Conservation (phyloP, 1,140 invertebrate genomes). For the Notospermus geniculatus region DNA sequence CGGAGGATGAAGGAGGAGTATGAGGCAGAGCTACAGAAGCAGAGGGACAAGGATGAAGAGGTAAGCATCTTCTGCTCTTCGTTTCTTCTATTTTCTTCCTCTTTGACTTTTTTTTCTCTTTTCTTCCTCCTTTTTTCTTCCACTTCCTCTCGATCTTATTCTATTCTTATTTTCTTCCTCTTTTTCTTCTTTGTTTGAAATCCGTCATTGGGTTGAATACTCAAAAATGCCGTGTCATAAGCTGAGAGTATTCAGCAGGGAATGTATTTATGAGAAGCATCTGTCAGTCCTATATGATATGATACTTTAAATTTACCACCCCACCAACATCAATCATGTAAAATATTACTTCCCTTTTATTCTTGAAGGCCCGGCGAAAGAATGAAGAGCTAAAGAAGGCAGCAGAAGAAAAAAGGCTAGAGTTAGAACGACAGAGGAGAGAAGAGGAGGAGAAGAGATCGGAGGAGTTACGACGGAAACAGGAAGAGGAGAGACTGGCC, state of each 20-base stretch:
- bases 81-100: conserved; percentile 2
- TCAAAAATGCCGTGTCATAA: no score
- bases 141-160: no score
- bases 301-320: no score
- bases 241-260: no score
- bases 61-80: conserved; percentile 15
- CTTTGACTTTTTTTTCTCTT: neutral
- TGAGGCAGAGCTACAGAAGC: conserved; percentile 45
- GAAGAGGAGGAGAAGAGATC: conserved; percentile 33
- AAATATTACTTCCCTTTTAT: neutral
- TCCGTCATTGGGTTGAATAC: no score
- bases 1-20: conserved; percentile 44
- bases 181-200: no score
- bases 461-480: conserved; percentile 27
- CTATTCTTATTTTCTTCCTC: no score
- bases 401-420: conserved; percentile 43
- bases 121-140: no score
- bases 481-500: conserved; percentile 19
- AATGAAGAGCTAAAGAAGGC: conserved; percentile 44
- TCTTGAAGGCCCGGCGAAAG: conserved; percentile 41
- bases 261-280: no score
- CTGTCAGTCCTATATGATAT: no score
- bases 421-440: conserved; percentile 32
- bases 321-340: no score
- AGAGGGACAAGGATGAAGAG: conserved; percentile 48